Percentiles rank a stretch among this genome's conserved stretches.
These are phyloP conservation scores for Motacilla tschutschensis DNA, from an alignment of 2,113 vertebrate genomes.

Conservation along the genomic window DNA sequence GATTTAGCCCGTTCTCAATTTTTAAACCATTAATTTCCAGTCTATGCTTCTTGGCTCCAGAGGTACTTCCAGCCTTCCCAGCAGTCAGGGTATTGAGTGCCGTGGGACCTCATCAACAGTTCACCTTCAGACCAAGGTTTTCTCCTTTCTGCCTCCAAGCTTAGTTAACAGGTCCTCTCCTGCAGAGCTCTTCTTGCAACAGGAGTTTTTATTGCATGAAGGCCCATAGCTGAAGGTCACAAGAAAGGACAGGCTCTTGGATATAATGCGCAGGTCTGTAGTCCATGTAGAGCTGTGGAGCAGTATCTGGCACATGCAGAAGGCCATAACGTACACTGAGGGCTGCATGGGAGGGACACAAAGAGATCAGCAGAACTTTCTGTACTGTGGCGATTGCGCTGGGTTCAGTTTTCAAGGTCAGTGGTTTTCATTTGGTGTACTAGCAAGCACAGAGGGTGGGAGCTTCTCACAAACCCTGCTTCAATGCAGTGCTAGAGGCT, in stretches of 20 bases:
- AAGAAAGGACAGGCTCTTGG: neutral
- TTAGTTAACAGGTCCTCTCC: neutral
- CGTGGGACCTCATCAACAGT: neutral
- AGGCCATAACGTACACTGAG: neutral
- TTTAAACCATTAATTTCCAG: neutral
- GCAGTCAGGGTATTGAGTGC: neutral
- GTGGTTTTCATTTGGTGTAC: neutral
- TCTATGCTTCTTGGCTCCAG: neutral
- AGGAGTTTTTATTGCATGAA: neutral
- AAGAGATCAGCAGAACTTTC: neutral
- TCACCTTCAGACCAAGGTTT: neutral
- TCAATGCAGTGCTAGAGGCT: neutral
- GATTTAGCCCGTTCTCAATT: neutral
- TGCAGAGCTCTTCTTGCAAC: neutral
- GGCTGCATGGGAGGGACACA: neutral
- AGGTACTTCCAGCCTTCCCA: neutral
- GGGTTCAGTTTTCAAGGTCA: neutral
- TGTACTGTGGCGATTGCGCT: rapidly evolving
- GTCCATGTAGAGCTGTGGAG: neutral
- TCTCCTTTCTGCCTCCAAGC: neutral
- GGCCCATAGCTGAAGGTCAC: neutral
- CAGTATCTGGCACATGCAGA: neutral
- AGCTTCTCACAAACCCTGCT: neutral
- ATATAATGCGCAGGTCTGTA: too few species aligned
- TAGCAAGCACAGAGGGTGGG: neutral